Percentiles rank a stretch among this genome's conserved stretches.
phyloP scores from a whole-genome alignment of 1,140 invertebrate species.

The Antheraea mylitta region DNA sequence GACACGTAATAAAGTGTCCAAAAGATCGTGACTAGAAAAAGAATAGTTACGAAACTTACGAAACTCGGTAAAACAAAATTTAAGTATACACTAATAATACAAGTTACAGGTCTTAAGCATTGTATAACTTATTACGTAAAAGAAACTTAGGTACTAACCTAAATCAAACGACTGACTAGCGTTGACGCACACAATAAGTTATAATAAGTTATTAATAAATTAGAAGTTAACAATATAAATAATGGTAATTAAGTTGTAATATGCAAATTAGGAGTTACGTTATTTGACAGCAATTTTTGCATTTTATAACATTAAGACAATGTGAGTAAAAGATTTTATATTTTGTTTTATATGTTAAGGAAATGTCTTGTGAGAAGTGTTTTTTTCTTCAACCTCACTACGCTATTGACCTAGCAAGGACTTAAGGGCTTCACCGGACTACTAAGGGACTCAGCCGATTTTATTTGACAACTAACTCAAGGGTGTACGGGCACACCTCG shows the following conservation, averaged over 20 bases:
- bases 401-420: too few relatives aligned
- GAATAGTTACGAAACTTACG: constrained; percentile 23
- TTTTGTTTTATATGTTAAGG: too few relatives aligned
- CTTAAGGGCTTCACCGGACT: too few relatives aligned
- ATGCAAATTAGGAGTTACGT: not conserved
- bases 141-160: constrained; percentile 52
- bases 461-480: too few relatives aligned
- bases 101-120: not conserved
- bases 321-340: too few relatives aligned
- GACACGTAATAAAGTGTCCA: constrained; percentile 45
- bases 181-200: constrained; percentile 64
- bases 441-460: too few relatives aligned
- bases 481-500: too few relatives aligned
- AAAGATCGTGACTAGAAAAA: constrained; percentile 61
- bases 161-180: constrained; percentile 68
- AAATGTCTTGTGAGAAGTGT: too few relatives aligned
- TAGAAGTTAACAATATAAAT: not conserved
- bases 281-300: not conserved
- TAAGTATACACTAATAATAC: constrained; percentile 43
- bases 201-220: constrained; percentile 29
- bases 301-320: too few relatives aligned
- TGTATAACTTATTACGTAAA: constrained; percentile 39
- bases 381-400: too few relatives aligned
- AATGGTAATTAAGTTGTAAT: not conserved
- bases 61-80: constrained; percentile 43